phyloP scores from a whole-genome alignment of 2,797 vertebrate species.

The Argyrosomus regius region DNA sequence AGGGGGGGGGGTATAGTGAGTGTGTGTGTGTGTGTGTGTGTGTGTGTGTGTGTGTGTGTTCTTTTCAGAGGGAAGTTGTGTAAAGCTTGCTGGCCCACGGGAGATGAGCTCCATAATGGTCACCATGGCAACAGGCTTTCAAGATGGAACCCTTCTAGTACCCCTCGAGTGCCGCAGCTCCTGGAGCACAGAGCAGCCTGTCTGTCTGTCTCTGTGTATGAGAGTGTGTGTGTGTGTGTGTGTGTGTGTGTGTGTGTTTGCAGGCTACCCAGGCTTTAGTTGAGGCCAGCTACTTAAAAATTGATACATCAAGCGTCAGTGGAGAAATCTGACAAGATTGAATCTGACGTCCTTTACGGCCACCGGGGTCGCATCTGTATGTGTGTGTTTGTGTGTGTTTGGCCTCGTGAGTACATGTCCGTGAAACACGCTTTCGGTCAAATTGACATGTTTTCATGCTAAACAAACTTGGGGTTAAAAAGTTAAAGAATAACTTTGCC shows the following conservation, averaged over 20 bases:
- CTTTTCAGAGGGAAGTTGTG: constrained; percentile 72
- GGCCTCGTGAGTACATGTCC: constrained; percentile 54
- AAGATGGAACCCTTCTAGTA: constrained; percentile 82
- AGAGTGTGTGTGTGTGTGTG: constrained; percentile 47
- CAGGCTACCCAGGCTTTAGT: constrained; percentile 59
- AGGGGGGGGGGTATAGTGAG: constrained; percentile 22
- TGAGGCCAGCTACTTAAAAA: constrained; percentile 83
- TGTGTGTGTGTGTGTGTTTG: constrained; percentile 61
- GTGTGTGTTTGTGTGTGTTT: constrained; percentile 51
- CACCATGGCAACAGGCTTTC: constrained; percentile 86
- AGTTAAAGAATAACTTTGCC: not conserved
- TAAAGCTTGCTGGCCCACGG: constrained; percentile 78
- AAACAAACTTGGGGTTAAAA: constrained; percentile 46
- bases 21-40: constrained; percentile 51
- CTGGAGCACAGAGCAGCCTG: constrained; percentile 68
- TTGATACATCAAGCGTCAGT: constrained; percentile 86
- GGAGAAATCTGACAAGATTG: constrained; percentile 82
- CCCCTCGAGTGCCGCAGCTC: constrained; percentile 77
- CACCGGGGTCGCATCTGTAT: constrained; percentile 65
- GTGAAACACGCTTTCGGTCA: constrained; percentile 61
- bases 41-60: constrained; percentile 53
- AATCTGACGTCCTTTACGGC: constrained; percentile 78
- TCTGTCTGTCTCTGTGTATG: constrained; percentile 48
- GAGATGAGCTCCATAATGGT: constrained; percentile 83
- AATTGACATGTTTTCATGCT: constrained; percentile 54